These are phyloP conservation scores for Crenuchus spilurus DNA, from an alignment of 2,797 vertebrate species.

Conservation along the genomic window DNA sequence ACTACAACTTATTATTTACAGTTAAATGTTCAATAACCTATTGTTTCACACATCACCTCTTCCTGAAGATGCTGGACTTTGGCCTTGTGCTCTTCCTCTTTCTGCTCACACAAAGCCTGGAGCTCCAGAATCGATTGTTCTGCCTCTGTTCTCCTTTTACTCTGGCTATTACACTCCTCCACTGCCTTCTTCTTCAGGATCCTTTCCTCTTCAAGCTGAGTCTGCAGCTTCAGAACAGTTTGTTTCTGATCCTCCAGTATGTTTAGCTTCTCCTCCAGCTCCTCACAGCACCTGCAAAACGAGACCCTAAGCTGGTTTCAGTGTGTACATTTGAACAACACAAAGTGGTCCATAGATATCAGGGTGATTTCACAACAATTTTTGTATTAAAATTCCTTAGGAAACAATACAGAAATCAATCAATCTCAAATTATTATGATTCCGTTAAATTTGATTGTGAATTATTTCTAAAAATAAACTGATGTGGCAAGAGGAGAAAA, in stretches of 20 bases:
- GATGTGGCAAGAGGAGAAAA: too few species aligned
- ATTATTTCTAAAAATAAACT: too few species aligned
- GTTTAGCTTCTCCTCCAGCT: too few species aligned
- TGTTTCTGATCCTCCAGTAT: background rate
- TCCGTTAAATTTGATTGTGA: too few species aligned
- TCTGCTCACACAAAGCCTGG: background rate
- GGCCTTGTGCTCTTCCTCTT: background rate
- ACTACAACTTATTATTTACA: too few species aligned
- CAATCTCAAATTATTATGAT: too few species aligned
- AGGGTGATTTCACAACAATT: too few species aligned
- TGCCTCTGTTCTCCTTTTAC: background rate
- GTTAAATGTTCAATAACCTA: background rate
- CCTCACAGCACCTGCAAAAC: background rate
- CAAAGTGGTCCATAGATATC: background rate
- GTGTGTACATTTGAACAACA: too few species aligned
- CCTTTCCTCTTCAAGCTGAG: background rate
- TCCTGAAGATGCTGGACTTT: background rate
- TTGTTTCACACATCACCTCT: background rate
- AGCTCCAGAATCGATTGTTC: background rate
- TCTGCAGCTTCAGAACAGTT: background rate
- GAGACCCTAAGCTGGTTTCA: too few species aligned
- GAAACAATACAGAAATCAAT: too few species aligned
- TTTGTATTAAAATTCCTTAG: too few species aligned
- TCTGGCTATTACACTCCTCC: background rate
- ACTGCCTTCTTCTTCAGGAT: background rate